Base-by-base conservation (phyloP, 37 sponge, comb jelly and placozoan species). In the Chondrilla cf. caribensis region DNA sequence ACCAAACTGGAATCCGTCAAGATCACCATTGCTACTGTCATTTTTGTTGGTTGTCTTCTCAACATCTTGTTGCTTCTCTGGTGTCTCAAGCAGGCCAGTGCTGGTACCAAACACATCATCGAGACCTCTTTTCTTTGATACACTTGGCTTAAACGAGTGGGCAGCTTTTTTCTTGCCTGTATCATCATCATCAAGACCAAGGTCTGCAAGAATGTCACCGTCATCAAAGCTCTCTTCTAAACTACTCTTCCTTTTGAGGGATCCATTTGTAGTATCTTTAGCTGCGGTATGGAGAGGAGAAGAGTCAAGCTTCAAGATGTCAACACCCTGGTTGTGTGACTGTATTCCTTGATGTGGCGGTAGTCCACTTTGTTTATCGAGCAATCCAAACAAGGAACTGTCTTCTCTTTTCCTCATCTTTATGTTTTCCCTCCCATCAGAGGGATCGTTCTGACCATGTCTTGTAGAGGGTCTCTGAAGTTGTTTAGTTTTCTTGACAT, bases 1-100 rank as follows among this genome's bases (percentile, higher is more conserved):
- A 59, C 89, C 90, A 86, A 86, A 86, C 29, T 88, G 81, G 44
- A 79, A 86, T 36, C 44, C 35, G 2, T 41, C 71, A 2, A 2
- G 24, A 37, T 65, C 80, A 7, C 54, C 37, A 2, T 54, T 37
- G 18, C 38, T 40, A 5, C 70, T 9, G 7, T 77, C 78, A 38
- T 91, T 77, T 38, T 65, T 60, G 4, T 73, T 54, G 38, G 21
- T 79, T 18, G 15, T 5, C 35, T 40, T 55, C 11, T 35, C 25
- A 17, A 38, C 31, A 21, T 21, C 84, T 44, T 41, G 79, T 24
- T n/a, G 9, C 43, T 80, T 38, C 2, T 54, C 58, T 0, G 0
- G 51, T 6, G 51, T 6, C 22, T 62, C 22, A 19, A 4, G 18
- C 15, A 15, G 22, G 6, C 64, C 29, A 55, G 57, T 19, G 11